Percentiles rank a stretch among this genome's conserved stretches.
These are phyloP conservation scores for Metacarcinus magister DNA, from an alignment of 2,888 invertebrate species.

Conservation along the genomic window DNA sequence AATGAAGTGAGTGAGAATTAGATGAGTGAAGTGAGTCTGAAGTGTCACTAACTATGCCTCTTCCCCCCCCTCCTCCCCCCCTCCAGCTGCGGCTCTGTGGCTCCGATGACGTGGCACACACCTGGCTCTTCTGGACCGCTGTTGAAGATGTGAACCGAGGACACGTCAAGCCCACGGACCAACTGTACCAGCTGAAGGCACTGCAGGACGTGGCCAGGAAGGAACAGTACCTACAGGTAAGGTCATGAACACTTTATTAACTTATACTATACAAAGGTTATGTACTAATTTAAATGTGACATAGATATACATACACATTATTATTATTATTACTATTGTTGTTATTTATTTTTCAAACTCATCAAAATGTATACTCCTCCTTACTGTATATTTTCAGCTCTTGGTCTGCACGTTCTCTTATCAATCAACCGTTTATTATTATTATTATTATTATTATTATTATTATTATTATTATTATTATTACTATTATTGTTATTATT, in stretches of 20 bases:
- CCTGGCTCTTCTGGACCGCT: constrained; percentile 86
- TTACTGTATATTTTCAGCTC: too few relatives aligned
- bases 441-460: too few relatives aligned
- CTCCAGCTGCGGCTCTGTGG: constrained; percentile 80
- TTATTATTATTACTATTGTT: too few relatives aligned
- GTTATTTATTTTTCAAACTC: too few relatives aligned
- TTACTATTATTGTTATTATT: too few relatives aligned
- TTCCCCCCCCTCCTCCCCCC: background rate
- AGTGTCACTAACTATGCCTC: background rate
- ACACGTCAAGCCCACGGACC: constrained; percentile 94
- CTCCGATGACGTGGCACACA: constrained; percentile 80
- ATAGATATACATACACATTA: background rate
- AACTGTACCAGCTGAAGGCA: constrained; percentile 97
- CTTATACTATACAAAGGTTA: too few relatives aligned
- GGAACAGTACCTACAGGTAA: constrained; percentile 82
- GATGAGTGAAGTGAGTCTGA: too few relatives aligned
- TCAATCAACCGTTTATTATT: too few relatives aligned
- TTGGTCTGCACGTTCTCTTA: too few relatives aligned
- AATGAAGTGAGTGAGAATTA: too few relatives aligned
- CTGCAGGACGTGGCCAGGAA: constrained; percentile 91
- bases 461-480: background rate
- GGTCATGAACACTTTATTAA: background rate
- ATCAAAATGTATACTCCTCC: too few relatives aligned
- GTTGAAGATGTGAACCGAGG: constrained; percentile 98
- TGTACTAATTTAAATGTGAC: too few relatives aligned